Evolutionary conservation across 2,797 vertebrate genomes (phyloP), one percentile per base, ranked within the genome.

Genomic region (Sebastes trivittatus): DNA sequence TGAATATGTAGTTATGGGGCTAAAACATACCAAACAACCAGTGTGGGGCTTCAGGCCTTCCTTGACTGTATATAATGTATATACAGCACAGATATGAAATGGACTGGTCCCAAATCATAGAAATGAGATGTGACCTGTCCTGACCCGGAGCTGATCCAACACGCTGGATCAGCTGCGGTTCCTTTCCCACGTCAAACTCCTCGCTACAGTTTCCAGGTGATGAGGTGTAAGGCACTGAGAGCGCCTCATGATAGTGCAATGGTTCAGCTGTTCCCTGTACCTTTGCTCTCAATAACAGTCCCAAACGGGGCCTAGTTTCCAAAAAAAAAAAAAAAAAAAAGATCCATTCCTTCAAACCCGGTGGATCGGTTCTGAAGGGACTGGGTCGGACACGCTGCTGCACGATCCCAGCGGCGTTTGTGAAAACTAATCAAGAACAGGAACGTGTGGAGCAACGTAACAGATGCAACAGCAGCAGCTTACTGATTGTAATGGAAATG

Each of bases 141-240:
- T 23, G 56, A 77, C 72, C 46, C 18, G 49, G n/a, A 59, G 77
- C 75, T 65, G 77, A 55, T 30, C 56, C 34, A 16, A 59, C 55
- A 46, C 20, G 27, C 55, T 18, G 36, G 56, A 49, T 73, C 75
- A 65, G 78, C 77, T 66, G 71, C 42, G 4, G 27, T 63, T 13
- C 30, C 55, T 30, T 34, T 61, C 63, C 42, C 2, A 3, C 1
- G 18, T 88, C 74, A 52, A 30, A 71, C 68, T 76, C 72, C 77
- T 54, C n/a, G 4, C 67, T 76, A 77, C 75, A 60, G 58, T 78
- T 80, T 81, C 71, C 75, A 72, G 82, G 86, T 82, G 78, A 84
- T 87, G 85, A 86, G 78, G 79, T 84, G 84, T 83, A 90, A 89
- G 84, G 89, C 86, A 89, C 80, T 32, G 66, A 69, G 11, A 72